Evolutionary conservation across 2,797 vertebrate genomes (phyloP).

Genomic region (Triplophysa bombifrons): DNA sequence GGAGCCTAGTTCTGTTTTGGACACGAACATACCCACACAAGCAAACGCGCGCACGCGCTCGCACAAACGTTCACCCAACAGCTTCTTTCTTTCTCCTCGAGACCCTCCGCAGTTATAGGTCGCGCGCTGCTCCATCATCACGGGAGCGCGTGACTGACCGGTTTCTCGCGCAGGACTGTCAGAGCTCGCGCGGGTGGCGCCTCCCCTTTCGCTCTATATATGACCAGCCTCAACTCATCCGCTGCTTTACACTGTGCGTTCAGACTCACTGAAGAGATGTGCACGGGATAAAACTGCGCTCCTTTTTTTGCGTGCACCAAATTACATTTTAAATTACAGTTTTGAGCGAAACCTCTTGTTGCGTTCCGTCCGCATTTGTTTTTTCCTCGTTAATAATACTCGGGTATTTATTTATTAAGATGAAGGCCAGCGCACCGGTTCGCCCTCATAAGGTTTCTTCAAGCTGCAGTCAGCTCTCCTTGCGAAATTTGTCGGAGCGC

Average conservation of each 20-base stretch:
- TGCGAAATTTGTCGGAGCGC: slow-evolving; percentile 89
- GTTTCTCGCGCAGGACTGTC: slow-evolving; percentile 74
- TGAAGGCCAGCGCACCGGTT: slow-evolving; percentile 94
- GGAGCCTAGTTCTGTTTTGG: not conserved
- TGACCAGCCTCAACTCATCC: slow-evolving; percentile 69
- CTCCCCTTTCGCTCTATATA: slow-evolving; percentile 81
- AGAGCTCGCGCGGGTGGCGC: slow-evolving; percentile 73
- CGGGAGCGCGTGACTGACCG: slow-evolving; percentile 76
- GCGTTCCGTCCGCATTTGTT: slow-evolving; percentile 40
- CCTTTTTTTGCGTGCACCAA: slow-evolving; percentile 29
- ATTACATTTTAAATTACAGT: slow-evolving; percentile 45
- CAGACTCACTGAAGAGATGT: slow-evolving; percentile 66
- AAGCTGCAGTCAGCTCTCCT: slow-evolving; percentile 79
- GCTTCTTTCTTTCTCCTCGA: slow-evolving; percentile 36
- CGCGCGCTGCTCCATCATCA: slow-evolving; percentile 74
- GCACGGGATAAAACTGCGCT: slow-evolving; percentile 63
- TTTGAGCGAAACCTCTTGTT: slow-evolving; percentile 32
- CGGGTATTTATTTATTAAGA: slow-evolving; percentile 65
- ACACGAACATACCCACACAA: slow-evolving; percentile 4
- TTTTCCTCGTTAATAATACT: slow-evolving; percentile 5
- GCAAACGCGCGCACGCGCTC: not conserved
- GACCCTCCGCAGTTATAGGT: slow-evolving; percentile 61
- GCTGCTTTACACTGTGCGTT: slow-evolving; percentile 68
- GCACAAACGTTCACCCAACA: not conserved
- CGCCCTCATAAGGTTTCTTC: slow-evolving; percentile 81